Evolutionary conservation across 2,888 invertebrate genomes (phyloP).

Genomic region (Synergus itoensis): DNA sequence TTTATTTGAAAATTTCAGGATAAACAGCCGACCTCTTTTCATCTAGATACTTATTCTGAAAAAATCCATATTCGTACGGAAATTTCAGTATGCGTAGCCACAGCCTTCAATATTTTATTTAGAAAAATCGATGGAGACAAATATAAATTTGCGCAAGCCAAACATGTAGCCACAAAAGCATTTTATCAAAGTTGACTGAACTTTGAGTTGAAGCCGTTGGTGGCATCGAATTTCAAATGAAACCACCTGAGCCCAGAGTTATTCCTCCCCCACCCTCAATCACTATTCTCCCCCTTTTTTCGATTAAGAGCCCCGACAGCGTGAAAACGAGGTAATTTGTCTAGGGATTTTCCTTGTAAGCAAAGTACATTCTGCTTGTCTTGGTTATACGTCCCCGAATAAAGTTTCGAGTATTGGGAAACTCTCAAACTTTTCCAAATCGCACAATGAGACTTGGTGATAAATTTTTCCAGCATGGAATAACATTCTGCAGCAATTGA

Average conservation of each 20-base stretch:
- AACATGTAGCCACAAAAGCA: background rate
- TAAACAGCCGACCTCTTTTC: too few relatives aligned
- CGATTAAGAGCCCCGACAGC: constrained; percentile 47
- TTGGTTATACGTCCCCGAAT: constrained; percentile 39
- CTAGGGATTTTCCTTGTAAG: constrained; percentile 44
- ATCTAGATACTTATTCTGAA: too few relatives aligned
- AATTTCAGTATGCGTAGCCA: too few relatives aligned
- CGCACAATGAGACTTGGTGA: background rate
- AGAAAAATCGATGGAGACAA: background rate
- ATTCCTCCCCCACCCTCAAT: constrained; percentile 29
- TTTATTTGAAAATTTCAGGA: too few relatives aligned
- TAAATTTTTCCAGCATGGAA: background rate
- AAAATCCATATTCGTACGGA: too few relatives aligned
- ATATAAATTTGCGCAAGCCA: background rate
- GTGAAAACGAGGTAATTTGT: constrained; percentile 50
- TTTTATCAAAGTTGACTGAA: constrained; percentile 38
- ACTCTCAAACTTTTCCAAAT: constrained; percentile 1
- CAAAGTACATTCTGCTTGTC: constrained; percentile 42
- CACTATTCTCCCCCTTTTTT: constrained; percentile 40
- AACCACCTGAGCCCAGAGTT: constrained; percentile 43
- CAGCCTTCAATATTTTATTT: background rate
- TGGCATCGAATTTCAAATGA: constrained; percentile 44
- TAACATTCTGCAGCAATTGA: background rate
- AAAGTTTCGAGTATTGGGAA: constrained; percentile 29
- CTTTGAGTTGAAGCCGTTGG: constrained; percentile 31